Evolutionary conservation across 2,113 vertebrate species (phyloP), one percentile per base, ranked within the genome.

Genomic region (Gavialis gangeticus): DNA sequence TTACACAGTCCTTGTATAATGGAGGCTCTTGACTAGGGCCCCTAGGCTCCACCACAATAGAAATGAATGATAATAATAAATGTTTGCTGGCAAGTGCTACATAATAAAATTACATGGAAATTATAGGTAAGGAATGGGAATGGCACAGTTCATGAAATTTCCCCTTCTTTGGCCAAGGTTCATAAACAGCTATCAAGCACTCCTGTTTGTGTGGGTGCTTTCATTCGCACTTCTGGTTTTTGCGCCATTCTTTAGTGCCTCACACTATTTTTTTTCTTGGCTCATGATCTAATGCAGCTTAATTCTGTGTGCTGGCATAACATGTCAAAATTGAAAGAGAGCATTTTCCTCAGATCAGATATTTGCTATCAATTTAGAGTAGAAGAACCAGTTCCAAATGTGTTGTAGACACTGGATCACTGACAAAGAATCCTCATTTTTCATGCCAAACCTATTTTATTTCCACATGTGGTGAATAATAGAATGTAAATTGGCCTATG

Each of bases 391-490:
- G 58, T 93, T 98, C 83, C 85, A 96, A 97, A 89, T 86, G 67
- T 67, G 75, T 84, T 84, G 87, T 77, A 93, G 93, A 87, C 62
- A 59, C 59, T 87, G 86, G 60, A 85, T 24, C 77, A 63, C 25
- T 96, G 90, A 96, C 89, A 97, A 91, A 95, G 58, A 94, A 91
- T 92, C 28, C 77, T 91, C 90, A 94, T 96, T 97, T 96, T 78
- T 93, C 77, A 60, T 93, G 93, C 92, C 97, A 97, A 97, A 93
- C 28, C 85, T 90, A 89, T 95, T 97, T 97, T 93, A 93, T 91
- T 95, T 94, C 96, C 87, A 95, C 60, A 92, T 75, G 82, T 94
- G 59, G 22, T 90, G 96, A 97, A 96, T 95, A 96, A 91, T 90
- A 93, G 90, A 95, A 94, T 83, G 71, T 76, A 96, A 97, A 97